Percentiles rank a stretch among this genome's conserved stretches.
Conservation (phyloP, 23 tunicate species). For the Diplosoma virens region DNA sequence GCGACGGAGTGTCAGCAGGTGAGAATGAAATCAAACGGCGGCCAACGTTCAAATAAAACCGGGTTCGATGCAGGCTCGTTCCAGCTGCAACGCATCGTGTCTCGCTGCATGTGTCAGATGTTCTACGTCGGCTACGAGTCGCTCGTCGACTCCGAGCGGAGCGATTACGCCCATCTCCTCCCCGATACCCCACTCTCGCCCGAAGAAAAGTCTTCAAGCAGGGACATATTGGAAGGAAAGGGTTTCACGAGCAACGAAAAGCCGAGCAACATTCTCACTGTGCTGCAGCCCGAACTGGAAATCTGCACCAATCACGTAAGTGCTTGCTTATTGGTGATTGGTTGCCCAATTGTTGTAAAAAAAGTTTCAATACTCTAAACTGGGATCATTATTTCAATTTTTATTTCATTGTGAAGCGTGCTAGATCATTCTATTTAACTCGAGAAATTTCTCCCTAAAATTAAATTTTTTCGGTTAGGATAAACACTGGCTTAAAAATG, state of each 20-base stretch:
- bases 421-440: too few species aligned
- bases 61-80: too few species aligned
- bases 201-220: constrained; percentile 12
- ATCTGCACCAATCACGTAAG: constrained; percentile 89
- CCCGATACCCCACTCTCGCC: constrained; percentile 40
- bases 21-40: not conserved
- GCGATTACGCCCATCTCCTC: constrained; percentile 58
- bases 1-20: constrained; percentile 90
- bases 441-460: not conserved
- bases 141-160: constrained; percentile 80
- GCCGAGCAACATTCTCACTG: constrained; percentile 70
- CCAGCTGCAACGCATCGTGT: constrained; percentile 93
- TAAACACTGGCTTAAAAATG: too few species aligned
- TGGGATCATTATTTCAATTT: too few species aligned
- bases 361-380: too few species aligned
- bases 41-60: too few species aligned
- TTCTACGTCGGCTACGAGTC: constrained; percentile 88
- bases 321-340: not conserved
- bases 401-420: too few species aligned
- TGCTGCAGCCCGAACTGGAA: constrained; percentile 76
- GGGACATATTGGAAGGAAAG: constrained; percentile 2
- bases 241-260: constrained; percentile 64
- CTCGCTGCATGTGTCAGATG: constrained; percentile 83
- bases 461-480: too few species aligned
- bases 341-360: not conserved